Conservation (phyloP, 2,888 invertebrate genomes). For the Digitonthophagus gazella region DNA sequence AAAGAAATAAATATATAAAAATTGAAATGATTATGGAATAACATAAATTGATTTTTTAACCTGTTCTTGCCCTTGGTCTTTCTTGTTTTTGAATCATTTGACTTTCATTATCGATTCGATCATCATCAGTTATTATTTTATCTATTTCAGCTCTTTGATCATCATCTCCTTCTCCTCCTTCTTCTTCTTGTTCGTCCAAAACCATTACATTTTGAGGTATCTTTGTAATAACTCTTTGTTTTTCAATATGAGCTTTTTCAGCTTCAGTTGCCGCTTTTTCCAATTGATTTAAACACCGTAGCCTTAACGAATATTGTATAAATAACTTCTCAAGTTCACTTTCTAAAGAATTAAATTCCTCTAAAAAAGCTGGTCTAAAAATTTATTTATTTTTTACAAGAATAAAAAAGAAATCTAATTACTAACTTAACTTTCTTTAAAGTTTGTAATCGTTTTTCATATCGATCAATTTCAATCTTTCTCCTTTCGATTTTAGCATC, state of each 20-base stretch:
- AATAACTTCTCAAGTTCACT: slow-evolving; percentile 80
- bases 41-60: no score
- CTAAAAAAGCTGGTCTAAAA: slow-evolving; percentile 90
- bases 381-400: slow-evolving; percentile 24
- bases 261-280: slow-evolving; percentile 83
- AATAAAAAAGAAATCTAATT: not conserved
- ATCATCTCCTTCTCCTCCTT: slow-evolving; percentile 37
- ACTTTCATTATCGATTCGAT: slow-evolving; percentile 35
- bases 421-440: slow-evolving; percentile 85
- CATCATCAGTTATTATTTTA: slow-evolving; percentile 38
- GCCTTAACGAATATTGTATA: slow-evolving; percentile 82
- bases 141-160: slow-evolving; percentile 34
- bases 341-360: slow-evolving; percentile 90
- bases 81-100: slow-evolving; percentile 47
- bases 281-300: slow-evolving; percentile 84
- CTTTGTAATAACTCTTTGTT: slow-evolving; percentile 58
- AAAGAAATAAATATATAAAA: slow-evolving; percentile 9
- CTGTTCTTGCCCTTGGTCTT: slow-evolving; percentile 59
- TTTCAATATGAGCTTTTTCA: slow-evolving; percentile 74
- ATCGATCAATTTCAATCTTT: slow-evolving; percentile 84
- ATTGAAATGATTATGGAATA: not conserved
- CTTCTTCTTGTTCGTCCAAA: slow-evolving; percentile 41
- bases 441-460: slow-evolving; percentile 89
- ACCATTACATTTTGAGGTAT: slow-evolving; percentile 57
- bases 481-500: slow-evolving; percentile 92